A percentile compares a stretch with the other conserved stretches of the same genome.
Evolutionary conservation across 1,140 invertebrate genomes (phyloP).

Genomic region (Zaprionus inermis): DNA sequence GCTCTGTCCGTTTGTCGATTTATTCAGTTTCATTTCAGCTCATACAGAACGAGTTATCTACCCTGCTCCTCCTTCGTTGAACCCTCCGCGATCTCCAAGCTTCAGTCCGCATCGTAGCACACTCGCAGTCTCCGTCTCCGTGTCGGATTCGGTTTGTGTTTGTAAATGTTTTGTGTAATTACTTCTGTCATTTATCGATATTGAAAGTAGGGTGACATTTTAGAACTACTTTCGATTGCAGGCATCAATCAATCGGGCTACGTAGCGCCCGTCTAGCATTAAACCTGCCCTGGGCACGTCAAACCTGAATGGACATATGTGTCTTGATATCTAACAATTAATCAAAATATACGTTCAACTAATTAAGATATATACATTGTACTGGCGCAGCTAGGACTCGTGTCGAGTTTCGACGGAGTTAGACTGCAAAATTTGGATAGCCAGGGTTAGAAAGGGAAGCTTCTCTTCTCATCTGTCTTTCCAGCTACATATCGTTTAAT

Average conservation of each 20-base stretch:
- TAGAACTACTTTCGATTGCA: conserved; percentile 9
- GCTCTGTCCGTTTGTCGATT: conserved; percentile 28
- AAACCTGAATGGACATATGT: not conserved
- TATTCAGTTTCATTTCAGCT: conserved; percentile 25
- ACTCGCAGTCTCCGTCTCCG: conserved; percentile 14
- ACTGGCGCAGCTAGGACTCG: not conserved
- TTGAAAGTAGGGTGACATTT: conserved; percentile 31
- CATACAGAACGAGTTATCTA: conserved; percentile 60
- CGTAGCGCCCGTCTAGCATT: not conserved
- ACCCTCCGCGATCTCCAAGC: not conserved
- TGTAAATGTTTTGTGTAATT: conserved; percentile 31
- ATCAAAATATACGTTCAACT: not conserved
- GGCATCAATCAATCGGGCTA: conserved; percentile 10
- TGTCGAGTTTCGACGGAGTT: not conserved
- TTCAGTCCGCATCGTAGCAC: not conserved
- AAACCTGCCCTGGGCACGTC: conserved; percentile 5
- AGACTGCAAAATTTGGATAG: not conserved
- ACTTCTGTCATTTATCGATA: conserved; percentile 35
- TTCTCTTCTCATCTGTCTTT: too few relatives aligned
- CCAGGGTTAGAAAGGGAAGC: not conserved
- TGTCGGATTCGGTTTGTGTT: not conserved
- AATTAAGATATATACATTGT: not conserved
- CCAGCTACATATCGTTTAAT: too few relatives aligned
- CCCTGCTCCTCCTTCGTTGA: not conserved
- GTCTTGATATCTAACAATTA: not conserved